Evolutionary conservation across 2,797 vertebrate genomes (phyloP).

Genomic region (Momotus momota): DNA sequence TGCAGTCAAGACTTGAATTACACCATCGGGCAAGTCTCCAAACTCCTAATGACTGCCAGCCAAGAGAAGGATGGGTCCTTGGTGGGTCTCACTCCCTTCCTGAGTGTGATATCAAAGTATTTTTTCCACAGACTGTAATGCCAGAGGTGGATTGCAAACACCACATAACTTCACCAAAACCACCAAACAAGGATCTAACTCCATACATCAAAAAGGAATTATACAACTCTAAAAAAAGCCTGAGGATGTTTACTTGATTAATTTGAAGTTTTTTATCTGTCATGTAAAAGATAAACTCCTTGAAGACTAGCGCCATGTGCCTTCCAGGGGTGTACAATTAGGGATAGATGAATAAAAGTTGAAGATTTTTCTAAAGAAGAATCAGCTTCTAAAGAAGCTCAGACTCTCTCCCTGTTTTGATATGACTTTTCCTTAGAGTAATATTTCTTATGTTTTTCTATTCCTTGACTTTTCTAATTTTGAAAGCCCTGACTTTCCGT

Average conservation of each 20-base stretch:
- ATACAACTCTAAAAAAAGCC: background rate
- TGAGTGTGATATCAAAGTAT: background rate
- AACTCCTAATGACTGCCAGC: conserved; percentile 58
- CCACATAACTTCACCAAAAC: background rate
- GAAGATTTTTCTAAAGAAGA: background rate
- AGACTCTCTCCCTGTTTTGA: background rate
- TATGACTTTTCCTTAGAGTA: background rate
- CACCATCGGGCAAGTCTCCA: conserved; percentile 52
- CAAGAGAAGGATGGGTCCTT: conserved; percentile 38
- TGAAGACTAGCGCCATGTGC: background rate
- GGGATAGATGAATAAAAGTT: background rate
- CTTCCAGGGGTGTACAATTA: conserved; percentile 19
- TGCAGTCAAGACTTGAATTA: conserved; percentile 66
- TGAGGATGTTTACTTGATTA: conserved; percentile 13
- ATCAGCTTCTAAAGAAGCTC: background rate
- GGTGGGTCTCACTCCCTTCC: conserved; percentile 27
- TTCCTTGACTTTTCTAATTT: background rate
- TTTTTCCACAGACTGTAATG: background rate
- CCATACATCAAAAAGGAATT: conserved; percentile 10
- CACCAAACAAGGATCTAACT: background rate
- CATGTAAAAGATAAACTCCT: conserved; percentile 13
- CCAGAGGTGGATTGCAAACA: background rate
- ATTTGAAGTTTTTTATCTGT: conserved; percentile 19
- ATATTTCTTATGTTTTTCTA: background rate
- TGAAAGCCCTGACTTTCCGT: background rate